Percentiles rank a stretch among this genome's conserved stretches.
Evolutionary conservation across 1,140 invertebrate species (phyloP).

Genomic region (Papilio aristodemus): DNA sequence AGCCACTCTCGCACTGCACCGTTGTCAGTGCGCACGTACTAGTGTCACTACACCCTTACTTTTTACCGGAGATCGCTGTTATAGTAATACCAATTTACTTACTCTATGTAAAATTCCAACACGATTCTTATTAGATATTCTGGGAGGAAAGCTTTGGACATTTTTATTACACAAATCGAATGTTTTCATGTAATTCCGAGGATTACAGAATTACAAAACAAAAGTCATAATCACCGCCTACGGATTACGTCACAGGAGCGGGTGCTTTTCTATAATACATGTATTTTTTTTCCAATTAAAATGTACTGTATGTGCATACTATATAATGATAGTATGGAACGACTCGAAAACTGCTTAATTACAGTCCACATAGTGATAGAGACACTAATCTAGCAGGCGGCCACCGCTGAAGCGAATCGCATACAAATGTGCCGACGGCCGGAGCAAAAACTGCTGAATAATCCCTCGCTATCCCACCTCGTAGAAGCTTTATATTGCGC

Average conservation of each 20-base stretch:
- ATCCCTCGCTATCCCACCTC: constrained; percentile 57
- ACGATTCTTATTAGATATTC: too few species aligned
- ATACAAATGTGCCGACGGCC: constrained; percentile 67
- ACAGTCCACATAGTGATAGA: constrained; percentile 50
- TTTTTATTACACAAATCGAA: too few species aligned
- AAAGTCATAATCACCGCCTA: too few species aligned
- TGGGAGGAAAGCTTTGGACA: too few species aligned
- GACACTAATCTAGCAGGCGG: constrained; percentile 65
- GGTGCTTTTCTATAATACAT: not conserved
- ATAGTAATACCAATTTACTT: too few species aligned
- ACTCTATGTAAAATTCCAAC: too few species aligned
- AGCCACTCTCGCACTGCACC: constrained; percentile 56
- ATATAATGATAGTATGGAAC: constrained; percentile 47
- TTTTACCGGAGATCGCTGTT: not conserved
- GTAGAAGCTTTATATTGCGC: constrained; percentile 53
- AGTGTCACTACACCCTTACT: too few species aligned
- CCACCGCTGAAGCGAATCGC: constrained; percentile 64
- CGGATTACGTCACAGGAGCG: not conserved
- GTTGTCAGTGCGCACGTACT: constrained; percentile 34
- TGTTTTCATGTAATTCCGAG: too few species aligned
- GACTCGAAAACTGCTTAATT: constrained; percentile 67
- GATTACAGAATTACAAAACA: too few species aligned
- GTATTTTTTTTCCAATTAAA: constrained; percentile 15
- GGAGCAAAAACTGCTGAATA: constrained; percentile 71
- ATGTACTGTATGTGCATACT: constrained; percentile 17